Percentiles rank a stretch among this genome's conserved stretches.
Conservation (phyloP, 2,797 vertebrate genomes). For the Platalea minor region DNA sequence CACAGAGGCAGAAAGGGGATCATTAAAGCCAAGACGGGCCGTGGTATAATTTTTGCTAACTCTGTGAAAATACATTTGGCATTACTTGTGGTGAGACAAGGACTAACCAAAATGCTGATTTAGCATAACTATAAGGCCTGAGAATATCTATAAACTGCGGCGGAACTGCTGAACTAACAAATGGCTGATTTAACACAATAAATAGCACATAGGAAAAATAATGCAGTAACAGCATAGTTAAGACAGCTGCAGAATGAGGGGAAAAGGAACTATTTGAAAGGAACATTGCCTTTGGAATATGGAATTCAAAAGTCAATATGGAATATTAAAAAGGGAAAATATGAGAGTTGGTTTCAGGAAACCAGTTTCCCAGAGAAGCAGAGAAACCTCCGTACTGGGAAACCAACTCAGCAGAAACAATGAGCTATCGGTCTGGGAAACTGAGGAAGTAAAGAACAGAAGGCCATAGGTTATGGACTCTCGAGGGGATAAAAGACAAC, state of each 20-base stretch:
- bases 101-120: constrained; percentile 41
- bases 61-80: constrained; percentile 6
- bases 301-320: neutral
- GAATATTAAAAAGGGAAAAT: neutral
- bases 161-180: constrained; percentile 55
- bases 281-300: neutral
- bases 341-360: neutral
- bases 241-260: constrained; percentile 34
- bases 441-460: neutral
- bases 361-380: neutral
- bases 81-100: constrained; percentile 23
- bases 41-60: neutral
- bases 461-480: neutral
- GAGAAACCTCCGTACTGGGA: neutral
- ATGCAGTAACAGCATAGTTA: constrained; percentile 1
- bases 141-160: neutral
- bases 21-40: constrained; percentile 36
- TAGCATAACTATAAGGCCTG: neutral
- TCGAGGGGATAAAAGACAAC: neutral
- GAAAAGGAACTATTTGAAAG: neutral
- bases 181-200: constrained; percentile 63
- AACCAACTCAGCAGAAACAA: neutral
- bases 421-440: neutral
- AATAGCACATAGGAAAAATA: constrained; percentile 46
- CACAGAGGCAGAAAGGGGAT: neutral